A percentile compares a stretch with the other conserved stretches of the same genome.
Conservation (phyloP, 2,113 vertebrate genomes). For the Tychaedon coryphoeus region DNA sequence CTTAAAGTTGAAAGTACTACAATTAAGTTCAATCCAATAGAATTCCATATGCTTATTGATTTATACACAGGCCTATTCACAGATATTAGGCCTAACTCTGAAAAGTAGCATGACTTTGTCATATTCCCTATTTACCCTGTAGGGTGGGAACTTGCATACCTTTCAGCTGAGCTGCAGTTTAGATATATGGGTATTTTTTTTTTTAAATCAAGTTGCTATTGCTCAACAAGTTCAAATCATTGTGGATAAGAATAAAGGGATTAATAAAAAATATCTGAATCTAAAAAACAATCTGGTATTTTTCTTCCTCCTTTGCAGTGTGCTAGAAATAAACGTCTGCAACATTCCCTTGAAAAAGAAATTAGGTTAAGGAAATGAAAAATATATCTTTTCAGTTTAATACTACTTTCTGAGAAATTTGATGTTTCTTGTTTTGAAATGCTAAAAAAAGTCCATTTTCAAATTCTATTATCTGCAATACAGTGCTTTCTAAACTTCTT, state of each 20-base stretch:
- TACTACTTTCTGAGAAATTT: neutral
- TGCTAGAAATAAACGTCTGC: neutral
- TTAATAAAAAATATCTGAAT: neutral
- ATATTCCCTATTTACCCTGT: neutral
- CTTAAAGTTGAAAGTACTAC: neutral
- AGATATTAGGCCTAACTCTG: neutral
- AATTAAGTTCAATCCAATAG: neutral
- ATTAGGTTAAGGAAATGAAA: neutral
- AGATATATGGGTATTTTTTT: neutral
- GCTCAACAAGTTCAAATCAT: neutral
- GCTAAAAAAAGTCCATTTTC: neutral
- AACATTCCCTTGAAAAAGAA: neutral
- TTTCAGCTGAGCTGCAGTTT: neutral
- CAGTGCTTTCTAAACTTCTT: neutral
- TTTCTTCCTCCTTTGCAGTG: neutral
- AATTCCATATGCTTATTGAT: neutral
- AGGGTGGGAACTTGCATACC: neutral
- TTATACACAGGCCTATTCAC: neutral
- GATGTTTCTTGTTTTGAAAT: neutral
- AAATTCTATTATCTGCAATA: neutral
- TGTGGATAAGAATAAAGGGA: neutral
- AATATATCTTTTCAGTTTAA: neutral
- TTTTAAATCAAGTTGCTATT: neutral
- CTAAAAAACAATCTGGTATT: neutral
- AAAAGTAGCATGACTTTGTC: neutral